Base-by-base conservation (phyloP, 2,888 invertebrate species). In the Melieria crassipennis region DNA sequence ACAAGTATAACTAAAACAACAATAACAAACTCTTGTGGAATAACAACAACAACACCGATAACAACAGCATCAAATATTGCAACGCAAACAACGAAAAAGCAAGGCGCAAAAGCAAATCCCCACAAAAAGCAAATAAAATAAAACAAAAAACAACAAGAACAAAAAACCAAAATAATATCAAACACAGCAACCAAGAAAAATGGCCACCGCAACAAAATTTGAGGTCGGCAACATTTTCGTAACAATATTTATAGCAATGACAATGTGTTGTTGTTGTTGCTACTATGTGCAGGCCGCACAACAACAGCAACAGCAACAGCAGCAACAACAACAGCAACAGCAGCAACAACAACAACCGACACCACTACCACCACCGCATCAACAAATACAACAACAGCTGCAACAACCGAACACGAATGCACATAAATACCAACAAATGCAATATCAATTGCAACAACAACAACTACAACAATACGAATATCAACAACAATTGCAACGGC, bases 401-500 rank as follows among this genome's bases (percentile, higher is more conserved):
- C 73, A 68, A 10, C 61, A 65, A n/a, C 30, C 72, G 50, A 65
- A 65, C 48, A 62, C 73, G 69, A 50, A 65, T 55, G 70, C 74
- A 30, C 76, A 75, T 48, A 66, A 71, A 57, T 70, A 71, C 65
- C 77, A 77, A 52, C 76, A 77, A 70, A 67, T 77, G 72, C 76
- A 77, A 56, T 77, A 75, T 75, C 75, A 77, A 74, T 75, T 75
- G 74, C 73, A 75, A 65, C 76, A 76, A 64, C 52, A 52, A 13
- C 52, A 52, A 52, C 5, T n/a, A 7, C 73, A 73, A 47, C 73
- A 71, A 47, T 65, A 68, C 52, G 73, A 72, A 50, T 68, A 75
- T 65, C 73, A 73, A 52, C 75, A 73, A 16, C 62, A 63, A 63
- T 46, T 42, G 47, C 69, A 55, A 10, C 16, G 62, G 9, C 62